Conservation (phyloP, 2,888 invertebrate genomes). For the Drosophila acutilabella region DNA sequence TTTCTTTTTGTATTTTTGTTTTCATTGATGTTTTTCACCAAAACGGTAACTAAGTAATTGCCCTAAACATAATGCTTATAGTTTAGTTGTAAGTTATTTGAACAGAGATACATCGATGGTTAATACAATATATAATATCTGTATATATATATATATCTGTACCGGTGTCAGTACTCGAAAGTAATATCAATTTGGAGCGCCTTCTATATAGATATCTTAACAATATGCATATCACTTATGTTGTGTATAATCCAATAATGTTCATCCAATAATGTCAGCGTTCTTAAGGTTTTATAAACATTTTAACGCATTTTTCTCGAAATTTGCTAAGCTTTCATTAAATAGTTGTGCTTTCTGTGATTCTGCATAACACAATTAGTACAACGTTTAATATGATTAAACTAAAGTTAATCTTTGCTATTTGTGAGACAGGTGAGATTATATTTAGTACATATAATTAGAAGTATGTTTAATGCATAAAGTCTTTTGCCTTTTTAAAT, state of each 20-base stretch:
- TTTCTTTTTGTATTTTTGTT: too few species aligned
- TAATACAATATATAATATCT: conserved; percentile 39
- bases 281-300: conserved; percentile 53
- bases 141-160: conserved; percentile 34
- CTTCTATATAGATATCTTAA: conserved; percentile 47
- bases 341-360: conserved; percentile 35
- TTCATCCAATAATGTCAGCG: conserved; percentile 25
- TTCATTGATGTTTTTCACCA: conserved; percentile 52
- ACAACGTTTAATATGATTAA: conserved; percentile 39
- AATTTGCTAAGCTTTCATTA: conserved; percentile 21
- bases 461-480: conserved; percentile 46
- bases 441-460: conserved; percentile 19
- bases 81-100: conserved; percentile 50
- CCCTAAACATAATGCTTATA: conserved; percentile 54
- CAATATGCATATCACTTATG: conserved; percentile 59
- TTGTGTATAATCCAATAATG: conserved; percentile 40
- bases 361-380: conserved; percentile 26
- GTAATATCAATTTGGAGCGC: conserved; percentile 60
- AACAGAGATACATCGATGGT: conserved; percentile 63
- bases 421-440: conserved; percentile 19
- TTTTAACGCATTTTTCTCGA: conserved; percentile 40
- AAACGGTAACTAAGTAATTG: conserved; percentile 48
- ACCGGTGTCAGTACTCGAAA: conserved; percentile 11
- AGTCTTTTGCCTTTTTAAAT: conserved; percentile 55
- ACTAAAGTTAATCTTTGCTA: conserved; percentile 4